These are phyloP conservation scores for Fulmarus glacialis DNA, from an alignment of 2,113 vertebrate species.

Conservation along the genomic window DNA sequence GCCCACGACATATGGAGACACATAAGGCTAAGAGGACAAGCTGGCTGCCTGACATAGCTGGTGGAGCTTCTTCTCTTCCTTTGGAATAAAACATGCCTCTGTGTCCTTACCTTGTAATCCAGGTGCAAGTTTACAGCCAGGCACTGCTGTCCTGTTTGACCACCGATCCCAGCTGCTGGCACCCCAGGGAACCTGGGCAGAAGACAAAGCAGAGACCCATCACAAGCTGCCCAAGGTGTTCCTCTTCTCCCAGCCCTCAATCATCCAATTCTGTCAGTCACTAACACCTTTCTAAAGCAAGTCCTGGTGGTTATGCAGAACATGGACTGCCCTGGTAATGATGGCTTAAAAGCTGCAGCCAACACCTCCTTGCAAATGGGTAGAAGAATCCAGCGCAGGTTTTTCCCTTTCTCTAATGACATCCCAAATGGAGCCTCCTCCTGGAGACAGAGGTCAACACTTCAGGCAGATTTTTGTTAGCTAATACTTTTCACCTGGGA, in stretches of 20 bases:
- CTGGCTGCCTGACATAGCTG: not conserved
- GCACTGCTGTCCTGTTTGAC: not conserved
- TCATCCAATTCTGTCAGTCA: not conserved
- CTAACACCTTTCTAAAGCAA: not conserved
- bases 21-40: not conserved
- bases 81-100: not conserved
- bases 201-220: not conserved
- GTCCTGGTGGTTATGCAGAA: not conserved
- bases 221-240: not conserved
- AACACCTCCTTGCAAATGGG: not conserved
- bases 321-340: too few species aligned
- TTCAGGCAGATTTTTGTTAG: not conserved
- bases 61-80: not conserved
- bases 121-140: not conserved
- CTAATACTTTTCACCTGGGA: slow-evolving; percentile 44
- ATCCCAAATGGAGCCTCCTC: not conserved
- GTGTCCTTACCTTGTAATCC: not conserved
- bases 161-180: not conserved
- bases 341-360: not conserved
- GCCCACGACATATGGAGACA: not conserved
- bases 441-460: not conserved
- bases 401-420: not conserved
- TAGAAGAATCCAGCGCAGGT: not conserved
- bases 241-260: not conserved
- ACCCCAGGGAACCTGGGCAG: not conserved